A percentile compares a stretch with the other conserved stretches of the same genome.
These are phyloP conservation scores for Sphyrna mokarran DNA, from an alignment of 2,113 vertebrate species.

Conservation along the genomic window DNA sequence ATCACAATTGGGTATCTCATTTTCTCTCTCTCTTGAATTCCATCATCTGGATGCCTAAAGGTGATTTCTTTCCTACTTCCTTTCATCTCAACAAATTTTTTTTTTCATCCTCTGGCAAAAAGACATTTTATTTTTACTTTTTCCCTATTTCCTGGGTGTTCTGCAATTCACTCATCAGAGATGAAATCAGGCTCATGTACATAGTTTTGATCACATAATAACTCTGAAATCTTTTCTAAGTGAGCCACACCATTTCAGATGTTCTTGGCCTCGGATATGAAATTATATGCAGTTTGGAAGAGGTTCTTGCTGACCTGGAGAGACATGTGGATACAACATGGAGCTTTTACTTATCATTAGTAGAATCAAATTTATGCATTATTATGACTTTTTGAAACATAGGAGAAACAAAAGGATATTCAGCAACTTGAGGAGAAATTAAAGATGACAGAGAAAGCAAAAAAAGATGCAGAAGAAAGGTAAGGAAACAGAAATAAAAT, in stretches of 20 bases:
- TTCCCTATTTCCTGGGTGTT: neutral
- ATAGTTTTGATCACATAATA: neutral
- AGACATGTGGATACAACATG: neutral
- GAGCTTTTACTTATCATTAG: neutral
- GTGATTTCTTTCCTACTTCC: neutral
- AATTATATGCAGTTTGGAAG: neutral
- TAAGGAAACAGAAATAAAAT: neutral
- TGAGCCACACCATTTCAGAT: neutral
- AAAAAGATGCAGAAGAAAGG: conserved; percentile 23
- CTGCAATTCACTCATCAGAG: neutral
- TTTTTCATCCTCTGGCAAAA: neutral
- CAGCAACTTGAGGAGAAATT: conserved; percentile 15
- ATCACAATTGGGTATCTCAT: neutral
- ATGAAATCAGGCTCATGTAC: neutral
- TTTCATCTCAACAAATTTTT: neutral
- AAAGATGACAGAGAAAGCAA: conserved; percentile 15
- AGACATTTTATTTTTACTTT: neutral
- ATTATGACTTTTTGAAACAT: neutral
- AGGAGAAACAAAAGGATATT: conserved; percentile 22
- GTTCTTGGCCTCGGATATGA: neutral
- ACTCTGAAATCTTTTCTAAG: neutral
- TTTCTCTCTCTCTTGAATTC: neutral
- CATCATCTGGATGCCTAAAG: neutral
- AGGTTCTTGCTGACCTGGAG: neutral
- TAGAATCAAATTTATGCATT: neutral